phyloP scores from a whole-genome alignment of 2,113 vertebrate genomes.

The Siniperca chuatsi region DNA sequence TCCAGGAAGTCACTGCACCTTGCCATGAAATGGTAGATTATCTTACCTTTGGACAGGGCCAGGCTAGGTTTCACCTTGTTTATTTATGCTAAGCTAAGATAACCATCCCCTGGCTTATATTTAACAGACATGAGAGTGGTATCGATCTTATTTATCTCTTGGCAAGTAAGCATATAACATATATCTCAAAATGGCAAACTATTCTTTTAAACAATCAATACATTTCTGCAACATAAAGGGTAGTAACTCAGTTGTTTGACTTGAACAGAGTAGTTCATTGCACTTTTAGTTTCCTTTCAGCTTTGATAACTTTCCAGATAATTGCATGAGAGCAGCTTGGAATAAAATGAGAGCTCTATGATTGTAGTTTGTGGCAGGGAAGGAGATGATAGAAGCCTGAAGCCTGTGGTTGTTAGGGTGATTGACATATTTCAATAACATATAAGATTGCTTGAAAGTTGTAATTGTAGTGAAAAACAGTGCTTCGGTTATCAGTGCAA shows the following conservation, averaged over 20 bases:
- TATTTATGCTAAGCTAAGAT: neutral
- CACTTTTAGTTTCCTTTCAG: neutral
- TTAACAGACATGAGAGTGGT: no score
- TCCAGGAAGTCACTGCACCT: neutral
- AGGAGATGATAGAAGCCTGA: neutral
- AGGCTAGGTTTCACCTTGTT: neutral
- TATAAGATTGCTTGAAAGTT: neutral
- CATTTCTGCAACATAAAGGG: no score
- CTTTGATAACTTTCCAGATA: slow-evolving; percentile 5
- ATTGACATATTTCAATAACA: slow-evolving; percentile 21
- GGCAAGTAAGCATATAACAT: no score
- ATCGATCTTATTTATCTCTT: neutral
- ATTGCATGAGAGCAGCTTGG: neutral
- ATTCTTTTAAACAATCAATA: neutral
- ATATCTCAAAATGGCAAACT: neutral
- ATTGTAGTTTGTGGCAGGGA: neutral
- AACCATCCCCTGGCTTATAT: neutral
- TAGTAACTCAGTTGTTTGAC: neutral
- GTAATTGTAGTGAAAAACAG: neutral
- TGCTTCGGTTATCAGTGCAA: neutral
- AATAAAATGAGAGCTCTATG: neutral
- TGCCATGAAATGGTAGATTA: neutral
- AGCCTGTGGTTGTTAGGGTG: neutral
- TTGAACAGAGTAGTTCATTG: neutral
- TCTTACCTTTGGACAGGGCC: neutral